These are phyloP conservation scores for Atlantisia rogersi DNA, from an alignment of 2,113 vertebrate species.

Conservation along the genomic window DNA sequence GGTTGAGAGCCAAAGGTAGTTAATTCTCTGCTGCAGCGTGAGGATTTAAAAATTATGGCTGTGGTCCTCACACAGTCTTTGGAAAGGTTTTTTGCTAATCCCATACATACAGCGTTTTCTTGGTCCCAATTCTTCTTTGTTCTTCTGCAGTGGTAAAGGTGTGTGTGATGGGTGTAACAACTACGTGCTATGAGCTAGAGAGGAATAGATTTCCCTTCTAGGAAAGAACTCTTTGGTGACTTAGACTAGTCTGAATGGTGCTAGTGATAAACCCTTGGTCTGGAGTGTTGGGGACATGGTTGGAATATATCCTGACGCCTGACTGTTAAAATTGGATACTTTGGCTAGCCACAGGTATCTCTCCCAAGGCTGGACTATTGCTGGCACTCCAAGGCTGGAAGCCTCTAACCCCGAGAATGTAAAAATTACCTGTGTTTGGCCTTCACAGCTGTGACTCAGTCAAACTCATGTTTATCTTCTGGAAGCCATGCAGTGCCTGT, in stretches of 20 bases:
- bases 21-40: background rate
- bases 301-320: background rate
- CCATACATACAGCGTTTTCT: background rate
- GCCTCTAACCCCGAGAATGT: background rate
- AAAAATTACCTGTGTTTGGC: background rate
- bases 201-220: background rate
- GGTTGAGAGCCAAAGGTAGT: background rate
- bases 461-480: background rate
- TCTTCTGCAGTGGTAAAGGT: background rate
- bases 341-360: background rate
- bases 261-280: background rate
- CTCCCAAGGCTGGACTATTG: background rate
- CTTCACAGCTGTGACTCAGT: background rate
- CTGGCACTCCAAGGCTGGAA: background rate
- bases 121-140: background rate
- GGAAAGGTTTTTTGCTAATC: background rate
- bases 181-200: rapidly evolving
- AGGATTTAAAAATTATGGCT: background rate
- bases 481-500: background rate
- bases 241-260: background rate
- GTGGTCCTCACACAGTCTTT: background rate
- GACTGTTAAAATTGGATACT: background rate
- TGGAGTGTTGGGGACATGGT: background rate
- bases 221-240: background rate
- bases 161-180: background rate